Evolutionary conservation across 2,888 invertebrate species (phyloP).

Genomic region (Dynastes grantii): DNA sequence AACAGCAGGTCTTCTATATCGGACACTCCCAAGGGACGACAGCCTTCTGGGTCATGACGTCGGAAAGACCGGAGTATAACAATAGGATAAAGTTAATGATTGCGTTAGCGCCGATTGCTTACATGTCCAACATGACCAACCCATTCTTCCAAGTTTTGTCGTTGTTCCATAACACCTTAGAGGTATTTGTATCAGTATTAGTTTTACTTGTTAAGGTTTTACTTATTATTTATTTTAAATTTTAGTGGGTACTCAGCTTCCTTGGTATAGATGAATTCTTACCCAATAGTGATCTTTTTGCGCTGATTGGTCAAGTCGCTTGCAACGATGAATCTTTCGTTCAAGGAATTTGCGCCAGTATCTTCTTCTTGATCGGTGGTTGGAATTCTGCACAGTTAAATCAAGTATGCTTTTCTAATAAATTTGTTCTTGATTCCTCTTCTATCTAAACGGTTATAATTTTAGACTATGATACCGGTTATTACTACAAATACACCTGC

Average conservation of each 20-base stretch:
- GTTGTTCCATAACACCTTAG: conserved; percentile 7
- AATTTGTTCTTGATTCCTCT: too few relatives aligned
- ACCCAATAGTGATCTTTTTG: conserved; percentile 27
- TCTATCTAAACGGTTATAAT: neutral
- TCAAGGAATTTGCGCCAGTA: conserved; percentile 77
- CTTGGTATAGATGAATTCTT: conserved; percentile 46
- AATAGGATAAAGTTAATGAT: conserved; percentile 77
- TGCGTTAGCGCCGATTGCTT: conserved; percentile 74
- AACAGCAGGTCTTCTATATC: conserved; percentile 79
- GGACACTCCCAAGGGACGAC: conserved; percentile 88
- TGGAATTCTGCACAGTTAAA: conserved; percentile 74
- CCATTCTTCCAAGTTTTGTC: conserved; percentile 33
- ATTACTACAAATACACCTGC: conserved; percentile 65
- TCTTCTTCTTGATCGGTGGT: conserved; percentile 78
- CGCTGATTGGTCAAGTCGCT: conserved; percentile 68
- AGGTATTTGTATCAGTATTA: conserved; percentile 1
- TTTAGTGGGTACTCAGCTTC: conserved; percentile 4
- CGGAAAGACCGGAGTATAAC: conserved; percentile 78
- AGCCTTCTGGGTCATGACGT: conserved; percentile 78
- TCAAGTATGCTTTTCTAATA: conserved; percentile 65
- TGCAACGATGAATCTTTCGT: conserved; percentile 74
- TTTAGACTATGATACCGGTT: conserved; percentile 46
- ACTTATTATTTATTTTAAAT: neutral
- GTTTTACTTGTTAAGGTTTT: neutral
- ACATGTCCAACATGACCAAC: conserved; percentile 45